Conservation (phyloP, 1,140 invertebrate genomes). For the Eueides isabella region DNA sequence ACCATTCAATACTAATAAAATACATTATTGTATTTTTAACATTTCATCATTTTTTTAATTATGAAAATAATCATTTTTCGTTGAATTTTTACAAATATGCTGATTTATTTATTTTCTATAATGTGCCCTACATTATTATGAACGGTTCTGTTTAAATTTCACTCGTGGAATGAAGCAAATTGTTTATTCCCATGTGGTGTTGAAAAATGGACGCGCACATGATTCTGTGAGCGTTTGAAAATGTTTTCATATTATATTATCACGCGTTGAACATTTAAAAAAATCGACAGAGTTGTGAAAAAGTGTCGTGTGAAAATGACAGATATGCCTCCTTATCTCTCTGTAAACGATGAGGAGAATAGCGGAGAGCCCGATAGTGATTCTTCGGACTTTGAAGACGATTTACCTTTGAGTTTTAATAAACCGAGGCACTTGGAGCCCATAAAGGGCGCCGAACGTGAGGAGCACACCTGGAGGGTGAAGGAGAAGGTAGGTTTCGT, state of each 20-base stretch:
- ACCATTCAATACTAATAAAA: too few species aligned
- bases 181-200: conserved; percentile 76
- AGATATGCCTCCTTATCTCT: conserved; percentile 79
- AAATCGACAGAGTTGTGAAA: conserved; percentile 51
- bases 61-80: background rate
- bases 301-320: conserved; percentile 76
- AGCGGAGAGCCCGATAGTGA: conserved; percentile 92
- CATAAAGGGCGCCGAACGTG: conserved; percentile 88
- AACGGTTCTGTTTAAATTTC: conserved; percentile 11
- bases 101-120: background rate
- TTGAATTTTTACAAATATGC: background rate
- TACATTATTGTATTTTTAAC: too few species aligned
- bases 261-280: conserved; percentile 52
- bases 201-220: conserved; percentile 77
- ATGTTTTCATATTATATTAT: conserved; percentile 63
- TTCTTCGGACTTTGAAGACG: conserved; percentile 87
- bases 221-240: conserved; percentile 66
- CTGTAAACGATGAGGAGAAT: conserved; percentile 76
- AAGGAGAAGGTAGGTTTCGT: conserved; percentile 90
- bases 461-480: conserved; percentile 93
- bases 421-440: conserved; percentile 89
- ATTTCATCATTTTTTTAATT: too few species aligned
- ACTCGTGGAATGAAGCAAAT: conserved; percentile 40
- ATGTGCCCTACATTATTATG: background rate
- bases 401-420: conserved; percentile 86